Conservation (phyloP, 1,140 invertebrate species). For the Radopholus similis region DNA sequence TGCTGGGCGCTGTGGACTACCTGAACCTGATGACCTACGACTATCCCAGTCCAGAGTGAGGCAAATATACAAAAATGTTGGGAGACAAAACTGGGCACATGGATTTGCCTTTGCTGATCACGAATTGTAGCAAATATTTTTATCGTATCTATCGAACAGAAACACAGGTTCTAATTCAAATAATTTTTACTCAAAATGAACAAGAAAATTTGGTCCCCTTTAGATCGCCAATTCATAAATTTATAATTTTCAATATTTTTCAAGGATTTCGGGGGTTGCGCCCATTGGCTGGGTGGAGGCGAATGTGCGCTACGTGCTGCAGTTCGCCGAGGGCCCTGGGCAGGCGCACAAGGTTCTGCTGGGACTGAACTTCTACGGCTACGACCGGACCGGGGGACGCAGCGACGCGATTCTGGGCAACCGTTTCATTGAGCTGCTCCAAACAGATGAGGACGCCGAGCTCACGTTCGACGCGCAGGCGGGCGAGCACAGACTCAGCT, state of each 20-base stretch:
- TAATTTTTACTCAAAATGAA: no score
- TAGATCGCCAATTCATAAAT: background rate
- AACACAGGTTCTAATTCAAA: no score
- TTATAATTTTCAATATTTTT: background rate
- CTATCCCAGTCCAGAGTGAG: constrained; percentile 25
- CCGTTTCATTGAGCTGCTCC: background rate
- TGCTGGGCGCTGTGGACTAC: constrained; percentile 31
- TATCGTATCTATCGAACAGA: no score
- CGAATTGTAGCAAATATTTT: no score
- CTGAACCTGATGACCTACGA: constrained; percentile 52
- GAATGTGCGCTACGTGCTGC: constrained; percentile 22
- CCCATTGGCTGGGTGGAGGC: constrained; percentile 26
- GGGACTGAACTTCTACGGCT: constrained; percentile 29
- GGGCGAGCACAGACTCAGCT: constrained; percentile 17
- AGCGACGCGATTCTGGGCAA: constrained; percentile 21
- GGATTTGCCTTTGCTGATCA: no score
- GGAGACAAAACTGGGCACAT: no score
- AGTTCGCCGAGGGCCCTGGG: background rate
- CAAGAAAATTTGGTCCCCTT: no score
- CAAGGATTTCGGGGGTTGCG: constrained; percentile 20
- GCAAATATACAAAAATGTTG: no score
- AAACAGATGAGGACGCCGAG: background rate
- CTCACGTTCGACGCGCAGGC: constrained; percentile 11
- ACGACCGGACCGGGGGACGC: constrained; percentile 19
- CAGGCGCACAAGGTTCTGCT: constrained; percentile 11